phyloP scores from a whole-genome alignment of 2,888 invertebrate species.

The Xiphydria camelus region DNA sequence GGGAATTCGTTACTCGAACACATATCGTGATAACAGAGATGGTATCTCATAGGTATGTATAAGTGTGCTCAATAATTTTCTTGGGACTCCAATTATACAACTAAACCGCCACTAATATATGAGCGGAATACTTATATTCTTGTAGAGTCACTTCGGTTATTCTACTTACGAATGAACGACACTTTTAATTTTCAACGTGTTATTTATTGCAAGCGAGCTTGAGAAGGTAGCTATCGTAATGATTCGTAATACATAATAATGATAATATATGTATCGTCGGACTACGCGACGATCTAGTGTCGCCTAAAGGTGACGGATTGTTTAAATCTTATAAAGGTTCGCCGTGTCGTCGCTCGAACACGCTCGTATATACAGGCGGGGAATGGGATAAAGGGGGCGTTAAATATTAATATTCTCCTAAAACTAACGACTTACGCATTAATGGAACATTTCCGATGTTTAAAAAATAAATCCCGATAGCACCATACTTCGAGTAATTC shows the following conservation, averaged over 20 bases:
- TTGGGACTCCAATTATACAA: too few relatives aligned
- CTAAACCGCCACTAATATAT: too few relatives aligned
- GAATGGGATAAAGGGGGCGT: constrained; percentile 17
- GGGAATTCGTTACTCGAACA: too few relatives aligned
- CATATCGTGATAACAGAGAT: too few relatives aligned
- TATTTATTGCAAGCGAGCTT: constrained; percentile 56
- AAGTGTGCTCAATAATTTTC: too few relatives aligned
- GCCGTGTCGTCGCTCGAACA: constrained; percentile 36
- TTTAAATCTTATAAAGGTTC: constrained; percentile 11
- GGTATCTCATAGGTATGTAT: too few relatives aligned
- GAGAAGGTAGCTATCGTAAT: constrained; percentile 54
- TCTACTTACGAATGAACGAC: too few relatives aligned
- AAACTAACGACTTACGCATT: constrained; percentile 34
- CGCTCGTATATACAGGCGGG: constrained; percentile 19
- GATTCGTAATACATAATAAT: constrained; percentile 50
- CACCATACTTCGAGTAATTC: constrained; percentile 41
- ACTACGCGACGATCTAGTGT: constrained; percentile 44
- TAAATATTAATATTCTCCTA: constrained; percentile 43
- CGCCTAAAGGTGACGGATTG: constrained; percentile 18
- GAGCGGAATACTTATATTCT: too few relatives aligned
- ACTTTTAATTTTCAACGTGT: constrained; percentile 47
- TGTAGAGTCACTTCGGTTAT: neutral
- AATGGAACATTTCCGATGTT: constrained; percentile 43
- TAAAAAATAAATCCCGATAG: constrained; percentile 37
- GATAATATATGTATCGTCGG: constrained; percentile 51